Evolutionary conservation across 2,888 invertebrate genomes (phyloP), one percentile per base, ranked within the genome.

Genomic region (Tupiocoris notatus): DNA sequence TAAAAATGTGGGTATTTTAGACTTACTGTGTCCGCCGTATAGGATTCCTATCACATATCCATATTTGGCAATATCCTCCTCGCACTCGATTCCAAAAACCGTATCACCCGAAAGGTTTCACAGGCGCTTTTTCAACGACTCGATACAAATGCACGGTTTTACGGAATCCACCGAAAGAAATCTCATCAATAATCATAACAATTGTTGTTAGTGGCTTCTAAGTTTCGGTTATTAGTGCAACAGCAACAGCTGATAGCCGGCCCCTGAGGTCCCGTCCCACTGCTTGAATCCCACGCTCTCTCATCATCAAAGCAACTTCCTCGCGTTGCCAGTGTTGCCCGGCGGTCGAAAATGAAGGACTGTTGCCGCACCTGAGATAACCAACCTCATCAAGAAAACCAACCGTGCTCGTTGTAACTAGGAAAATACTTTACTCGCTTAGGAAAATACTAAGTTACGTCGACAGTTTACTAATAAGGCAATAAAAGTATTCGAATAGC

Each of bases 41-140:
- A 75, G 75, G 75, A 75, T 75, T 75, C 75, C 75, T 75, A 77
- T 79, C 80, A 79, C 79, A 80, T 79, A 80, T 76, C 80, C 80
- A 78, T 80, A 80, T 79, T 80, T 77, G 80, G 80, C 78, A 79
- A 80, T 79, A 78, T 77, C 75, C 65, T 66, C 65, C 17, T 65
- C 58, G 39, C 65, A 59, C 22, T 54, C 22, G 16, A 63, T 25
- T 54, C 39, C 24, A 7, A 73, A 59, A 59, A 20, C 16, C 59
- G 16, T 17, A 3, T 59, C 17, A 59, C 59, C n/a, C 59, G 20
- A 2, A n/a, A 20, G 59, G 59, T 2, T 2, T 59, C n/a, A 18
- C 59, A 3, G n/a, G n/a, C 20, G 7, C 20, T 59, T n/a, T 17
- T 6, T 20, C 7, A 3, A 20, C 59, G 59, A 6, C 16, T 3